These are phyloP conservation scores for Branchipolynoe longqiensis DNA, from an alignment of 2,888 invertebrate genomes.

Conservation along the genomic window DNA sequence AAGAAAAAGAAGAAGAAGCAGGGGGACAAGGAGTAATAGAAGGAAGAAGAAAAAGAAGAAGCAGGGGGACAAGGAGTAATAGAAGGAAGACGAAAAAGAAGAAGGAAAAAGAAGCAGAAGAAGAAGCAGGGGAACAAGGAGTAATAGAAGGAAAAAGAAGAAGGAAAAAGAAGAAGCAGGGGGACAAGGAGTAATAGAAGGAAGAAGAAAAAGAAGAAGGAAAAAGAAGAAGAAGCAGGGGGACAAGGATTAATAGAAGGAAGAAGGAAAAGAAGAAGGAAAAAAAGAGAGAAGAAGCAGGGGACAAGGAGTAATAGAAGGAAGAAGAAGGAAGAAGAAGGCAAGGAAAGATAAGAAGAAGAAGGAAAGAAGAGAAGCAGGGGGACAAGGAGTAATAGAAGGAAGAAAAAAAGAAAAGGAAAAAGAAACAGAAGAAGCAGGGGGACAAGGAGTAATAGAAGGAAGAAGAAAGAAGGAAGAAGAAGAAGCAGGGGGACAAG, in stretches of 20 bases:
- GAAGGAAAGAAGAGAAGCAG: background rate
- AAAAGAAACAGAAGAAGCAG: background rate
- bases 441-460: background rate
- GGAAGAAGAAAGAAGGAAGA: conserved; percentile 3
- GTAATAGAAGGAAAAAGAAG: background rate
- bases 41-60: background rate
- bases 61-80: background rate
- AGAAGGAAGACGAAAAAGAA: no score
- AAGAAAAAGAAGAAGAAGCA: background rate
- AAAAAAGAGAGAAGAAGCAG: background rate
- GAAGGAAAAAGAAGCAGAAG: no score
- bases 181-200: background rate
- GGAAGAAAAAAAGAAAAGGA: background rate
- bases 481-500: no score
- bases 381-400: background rate
- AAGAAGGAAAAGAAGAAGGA: background rate
- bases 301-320: background rate
- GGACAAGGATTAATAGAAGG: background rate
- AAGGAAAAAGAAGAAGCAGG: background rate
- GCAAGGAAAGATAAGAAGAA: background rate
- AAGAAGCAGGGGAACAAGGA: no score
- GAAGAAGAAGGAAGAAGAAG: background rate
- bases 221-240: background rate
- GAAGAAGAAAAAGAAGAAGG: background rate
- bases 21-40: background rate